phyloP scores from a whole-genome alignment of 30 jellyfish, hydroid and myxozoan species.

The Phacellophora camtschatica region DNA sequence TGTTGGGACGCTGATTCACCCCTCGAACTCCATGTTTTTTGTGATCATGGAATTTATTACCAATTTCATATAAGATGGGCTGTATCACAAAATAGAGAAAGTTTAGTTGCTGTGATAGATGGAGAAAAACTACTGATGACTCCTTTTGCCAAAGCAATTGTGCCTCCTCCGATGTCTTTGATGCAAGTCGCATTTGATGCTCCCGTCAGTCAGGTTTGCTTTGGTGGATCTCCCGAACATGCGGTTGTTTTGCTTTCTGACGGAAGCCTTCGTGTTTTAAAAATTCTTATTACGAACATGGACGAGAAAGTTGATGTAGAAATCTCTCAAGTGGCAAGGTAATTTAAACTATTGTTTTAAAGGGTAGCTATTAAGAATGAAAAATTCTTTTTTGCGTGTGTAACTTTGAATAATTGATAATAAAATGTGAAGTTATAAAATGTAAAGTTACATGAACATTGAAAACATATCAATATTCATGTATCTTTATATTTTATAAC shows the following conservation, averaged over 20 bases:
- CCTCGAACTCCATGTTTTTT: slow-evolving; percentile 61
- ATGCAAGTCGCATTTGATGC: slow-evolving; percentile 23
- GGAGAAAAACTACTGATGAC: slow-evolving; percentile 90
- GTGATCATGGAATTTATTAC: slow-evolving; percentile 69
- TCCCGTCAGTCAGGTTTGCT: slow-evolving; percentile 70
- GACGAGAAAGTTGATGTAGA: slow-evolving; percentile 2
- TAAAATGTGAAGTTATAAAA: no score
- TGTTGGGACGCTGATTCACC: slow-evolving; percentile 79
- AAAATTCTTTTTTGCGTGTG: no score
- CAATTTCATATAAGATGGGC: slow-evolving; percentile 38
- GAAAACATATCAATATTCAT: no score
- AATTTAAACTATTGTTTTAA: no score
- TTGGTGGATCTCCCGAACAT: slow-evolving; percentile 39
- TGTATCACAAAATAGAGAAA: slow-evolving; percentile 74
- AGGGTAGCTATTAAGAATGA: no score
- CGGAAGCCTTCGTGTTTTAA: neutral
- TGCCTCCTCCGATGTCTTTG: slow-evolving; percentile 97
- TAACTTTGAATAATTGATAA: no score
- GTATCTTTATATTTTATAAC: no score
- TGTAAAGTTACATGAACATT: no score
- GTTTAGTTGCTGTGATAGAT: slow-evolving; percentile 90
- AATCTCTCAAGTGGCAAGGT: neutral
- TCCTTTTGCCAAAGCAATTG: slow-evolving; percentile 75
- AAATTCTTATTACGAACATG: neutral
- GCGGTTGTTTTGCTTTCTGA: slow-evolving; percentile 28